Conservation (phyloP, 2,797 vertebrate species). For the Mormyrops attenuatus region DNA sequence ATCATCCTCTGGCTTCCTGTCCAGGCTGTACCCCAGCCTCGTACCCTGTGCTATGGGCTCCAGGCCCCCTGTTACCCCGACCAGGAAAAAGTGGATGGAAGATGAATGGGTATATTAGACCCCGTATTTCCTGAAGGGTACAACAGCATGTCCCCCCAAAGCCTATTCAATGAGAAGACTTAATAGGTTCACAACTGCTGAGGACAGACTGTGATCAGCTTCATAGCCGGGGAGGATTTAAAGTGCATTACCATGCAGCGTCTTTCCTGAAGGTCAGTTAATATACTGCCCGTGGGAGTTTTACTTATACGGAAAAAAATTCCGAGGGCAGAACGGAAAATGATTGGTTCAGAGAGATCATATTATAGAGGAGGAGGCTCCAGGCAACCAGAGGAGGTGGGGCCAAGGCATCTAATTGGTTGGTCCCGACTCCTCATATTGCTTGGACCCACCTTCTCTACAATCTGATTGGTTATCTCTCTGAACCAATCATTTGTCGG, state of each 20-base stretch:
- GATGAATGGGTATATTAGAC: background rate
- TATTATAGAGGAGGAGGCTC: background rate
- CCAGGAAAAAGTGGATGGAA: background rate
- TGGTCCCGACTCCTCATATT: background rate
- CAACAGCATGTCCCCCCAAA: background rate
- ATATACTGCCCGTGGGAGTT: background rate
- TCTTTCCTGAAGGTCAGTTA: background rate
- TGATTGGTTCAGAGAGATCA: background rate
- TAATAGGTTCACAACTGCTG: background rate
- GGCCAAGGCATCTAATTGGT: background rate
- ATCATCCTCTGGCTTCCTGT: background rate
- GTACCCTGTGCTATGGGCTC: background rate
- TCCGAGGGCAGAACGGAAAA: background rate
- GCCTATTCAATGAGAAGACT: background rate
- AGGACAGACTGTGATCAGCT: background rate
- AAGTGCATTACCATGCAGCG: background rate
- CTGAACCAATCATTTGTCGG: background rate
- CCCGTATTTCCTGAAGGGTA: background rate
- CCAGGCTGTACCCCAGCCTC: background rate
- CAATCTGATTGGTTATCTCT: background rate
- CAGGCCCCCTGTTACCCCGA: background rate
- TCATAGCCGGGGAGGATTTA: background rate
- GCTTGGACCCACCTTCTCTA: background rate
- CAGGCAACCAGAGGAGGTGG: background rate
- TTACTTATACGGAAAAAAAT: background rate